Base-by-base conservation (phyloP, 2,113 vertebrate species). In the Spea bombifrons region DNA sequence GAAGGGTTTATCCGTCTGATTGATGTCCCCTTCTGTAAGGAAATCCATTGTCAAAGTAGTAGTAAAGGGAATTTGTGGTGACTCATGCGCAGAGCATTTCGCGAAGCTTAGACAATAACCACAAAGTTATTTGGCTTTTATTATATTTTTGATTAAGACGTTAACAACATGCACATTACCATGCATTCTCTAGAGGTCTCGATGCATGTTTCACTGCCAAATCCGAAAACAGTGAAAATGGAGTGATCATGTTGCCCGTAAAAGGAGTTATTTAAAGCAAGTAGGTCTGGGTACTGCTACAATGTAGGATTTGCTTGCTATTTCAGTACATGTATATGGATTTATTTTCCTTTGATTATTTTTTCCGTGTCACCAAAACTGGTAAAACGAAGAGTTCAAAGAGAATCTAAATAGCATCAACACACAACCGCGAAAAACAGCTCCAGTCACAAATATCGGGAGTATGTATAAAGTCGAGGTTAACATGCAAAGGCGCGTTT, bases 81-180 rank as follows among this genome's bases (percentile, higher is more conserved):
- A 67, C 49, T 73, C 71, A 68, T 67, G 45, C 53, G 44, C 48
- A 50, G 67, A 68, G 63, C 74, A 80, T 80, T 66, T 59, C 10
- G 71, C 61, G 59, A 59, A 68, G 50, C 16, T 48, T 13, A 67
- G 47, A 47, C 47, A 52, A 70, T 48, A 74, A 67, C 45, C 55
- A 66, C 30, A 67, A 48, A 53, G 64, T 52, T 48, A 66, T 73
- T 80, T 15, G 15, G 50, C 13, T 61, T 68, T 80, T 66, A 73
- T 80, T 80, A 73, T 61, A 72, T 65, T 71, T 73, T 59, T 73
- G 61, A 73, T 80, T 80, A 80, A 73, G 45, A 73, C 16, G 52
- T 61, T 73, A 73, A 68, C 50, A 61, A 66, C 66, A 61, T 43
- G 30, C 45, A 80, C 48, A 74, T 50, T 74, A 74, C 16, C 46